phyloP scores from a whole-genome alignment of 35 echinoderm and acorn worm genomes.

The Acanthaster planci region DNA sequence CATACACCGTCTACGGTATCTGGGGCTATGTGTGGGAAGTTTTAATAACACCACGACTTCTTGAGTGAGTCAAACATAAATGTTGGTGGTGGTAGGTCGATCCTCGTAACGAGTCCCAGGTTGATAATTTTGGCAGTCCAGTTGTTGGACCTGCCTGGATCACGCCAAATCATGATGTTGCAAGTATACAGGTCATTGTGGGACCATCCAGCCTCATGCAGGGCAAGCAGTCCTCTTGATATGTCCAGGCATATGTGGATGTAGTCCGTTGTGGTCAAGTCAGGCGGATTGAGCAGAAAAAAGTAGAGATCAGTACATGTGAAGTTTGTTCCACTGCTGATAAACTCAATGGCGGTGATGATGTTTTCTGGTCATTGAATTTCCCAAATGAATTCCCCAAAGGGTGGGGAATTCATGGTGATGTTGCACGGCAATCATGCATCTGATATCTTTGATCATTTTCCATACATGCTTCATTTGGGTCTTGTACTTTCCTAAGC shows the following conservation, averaged over 20 bases:
- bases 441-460: background rate
- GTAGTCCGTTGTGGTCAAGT: background rate
- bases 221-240: background rate
- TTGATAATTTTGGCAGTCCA: background rate
- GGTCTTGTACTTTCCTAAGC: background rate
- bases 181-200: background rate
- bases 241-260: constrained; percentile 9
- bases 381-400: too few species aligned
- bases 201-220: background rate
- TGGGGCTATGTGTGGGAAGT: background rate
- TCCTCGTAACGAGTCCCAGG: background rate
- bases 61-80: background rate
- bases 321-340: background rate
- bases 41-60: constrained; percentile 1
- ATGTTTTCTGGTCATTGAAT: background rate
- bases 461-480: background rate
- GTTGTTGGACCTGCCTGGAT: background rate
- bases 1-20: background rate
- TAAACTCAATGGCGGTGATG: background rate
- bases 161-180: background rate
- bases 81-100: background rate
- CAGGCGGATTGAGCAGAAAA: background rate
- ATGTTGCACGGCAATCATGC: background rate
- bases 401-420: background rate
- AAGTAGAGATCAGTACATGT: background rate